Percentiles rank a stretch among this genome's conserved stretches.
phyloP scores from a whole-genome alignment of 2,113 vertebrate species.

The Anas platyrhynchos region DNA sequence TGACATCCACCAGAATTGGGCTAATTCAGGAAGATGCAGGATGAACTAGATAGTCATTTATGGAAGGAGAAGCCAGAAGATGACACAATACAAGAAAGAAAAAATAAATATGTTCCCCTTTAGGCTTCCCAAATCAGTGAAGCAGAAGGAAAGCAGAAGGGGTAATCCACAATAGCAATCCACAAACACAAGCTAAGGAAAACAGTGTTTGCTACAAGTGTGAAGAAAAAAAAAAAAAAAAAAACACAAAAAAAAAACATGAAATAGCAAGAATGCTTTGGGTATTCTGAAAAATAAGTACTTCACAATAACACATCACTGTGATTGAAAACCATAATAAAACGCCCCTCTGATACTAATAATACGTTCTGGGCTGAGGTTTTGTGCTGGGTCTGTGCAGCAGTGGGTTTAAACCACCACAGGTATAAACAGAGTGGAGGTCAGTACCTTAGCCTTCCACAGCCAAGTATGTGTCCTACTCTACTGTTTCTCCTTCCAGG shows the following conservation, averaged over 20 bases:
- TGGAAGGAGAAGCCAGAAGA: neutral
- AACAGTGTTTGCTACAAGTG: neutral
- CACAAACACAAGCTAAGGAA: neutral
- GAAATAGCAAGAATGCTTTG: neutral
- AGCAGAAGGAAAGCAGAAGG: neutral
- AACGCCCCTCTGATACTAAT: neutral
- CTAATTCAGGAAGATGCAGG: neutral
- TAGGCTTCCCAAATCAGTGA: neutral
- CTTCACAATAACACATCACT: accelerated
- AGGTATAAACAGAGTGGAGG: neutral
- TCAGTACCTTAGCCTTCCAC: neutral
- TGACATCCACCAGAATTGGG: neutral
- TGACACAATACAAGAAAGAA: accelerated
- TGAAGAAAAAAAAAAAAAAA: neutral
- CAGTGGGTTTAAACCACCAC: too few relatives aligned
- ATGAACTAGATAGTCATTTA: neutral
- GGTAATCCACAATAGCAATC: neutral
- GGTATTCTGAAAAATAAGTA: neutral
- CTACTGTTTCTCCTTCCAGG: neutral
- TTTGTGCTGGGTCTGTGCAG: too few relatives aligned
- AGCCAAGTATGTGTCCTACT: accelerated
- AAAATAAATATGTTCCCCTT: neutral
- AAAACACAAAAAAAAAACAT: neutral
- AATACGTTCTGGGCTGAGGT: neutral
- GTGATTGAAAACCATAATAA: neutral